These are phyloP conservation scores for Cichlasoma orientale DNA, from an alignment of 2,797 vertebrate genomes.

Conservation along the genomic window DNA sequence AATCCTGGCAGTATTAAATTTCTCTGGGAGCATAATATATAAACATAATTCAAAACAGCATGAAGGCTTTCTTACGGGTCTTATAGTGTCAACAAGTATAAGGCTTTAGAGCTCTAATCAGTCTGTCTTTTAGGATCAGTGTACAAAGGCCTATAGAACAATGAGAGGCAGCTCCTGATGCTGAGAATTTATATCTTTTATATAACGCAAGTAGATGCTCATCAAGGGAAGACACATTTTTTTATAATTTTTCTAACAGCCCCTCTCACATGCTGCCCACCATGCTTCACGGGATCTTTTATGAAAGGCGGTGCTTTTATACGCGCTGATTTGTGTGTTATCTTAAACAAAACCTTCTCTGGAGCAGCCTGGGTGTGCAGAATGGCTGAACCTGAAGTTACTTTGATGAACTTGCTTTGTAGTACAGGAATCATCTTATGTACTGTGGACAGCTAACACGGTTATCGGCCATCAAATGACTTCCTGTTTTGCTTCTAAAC, in stretches of 20 bases:
- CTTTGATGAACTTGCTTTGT: no score
- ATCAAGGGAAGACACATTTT: background rate
- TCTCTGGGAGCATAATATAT: background rate
- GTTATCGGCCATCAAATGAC: background rate
- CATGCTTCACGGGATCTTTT: background rate
- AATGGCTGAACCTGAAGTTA: no score
- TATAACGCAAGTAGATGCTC: background rate
- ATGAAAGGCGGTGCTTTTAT: background rate
- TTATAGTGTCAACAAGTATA: background rate
- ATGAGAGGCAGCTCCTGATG: background rate
- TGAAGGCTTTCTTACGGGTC: background rate
- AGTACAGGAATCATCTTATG: no score
- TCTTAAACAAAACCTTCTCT: background rate
- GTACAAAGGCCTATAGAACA: background rate
- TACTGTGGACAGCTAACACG: background rate
- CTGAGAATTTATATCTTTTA: background rate
- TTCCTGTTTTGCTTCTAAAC: no score
- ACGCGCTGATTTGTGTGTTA: background rate
- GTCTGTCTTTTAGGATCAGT: background rate
- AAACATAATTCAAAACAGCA: background rate
- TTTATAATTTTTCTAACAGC: background rate
- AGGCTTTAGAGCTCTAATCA: background rate
- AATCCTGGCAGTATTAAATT: background rate
- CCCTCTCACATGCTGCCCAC: background rate
- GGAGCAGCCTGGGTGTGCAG: background rate